These are phyloP conservation scores for Brachionus paranguensis DNA, from an alignment of 1,140 invertebrate genomes.

Conservation along the genomic window DNA sequence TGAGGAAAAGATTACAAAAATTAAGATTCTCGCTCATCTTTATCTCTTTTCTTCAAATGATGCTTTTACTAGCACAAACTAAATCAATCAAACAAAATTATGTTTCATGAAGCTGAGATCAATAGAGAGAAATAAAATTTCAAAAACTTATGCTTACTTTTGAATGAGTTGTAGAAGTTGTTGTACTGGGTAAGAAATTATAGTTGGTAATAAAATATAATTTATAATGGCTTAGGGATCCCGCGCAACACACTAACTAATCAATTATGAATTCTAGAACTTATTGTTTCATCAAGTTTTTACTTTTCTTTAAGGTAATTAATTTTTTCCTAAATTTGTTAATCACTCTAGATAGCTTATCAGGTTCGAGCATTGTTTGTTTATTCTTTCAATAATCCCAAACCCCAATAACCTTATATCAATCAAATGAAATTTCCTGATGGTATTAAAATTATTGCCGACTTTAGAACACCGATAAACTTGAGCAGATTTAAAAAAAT, in stretches of 20 bases:
- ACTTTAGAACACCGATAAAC: neutral
- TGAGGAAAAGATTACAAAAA: neutral
- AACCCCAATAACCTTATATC: neutral
- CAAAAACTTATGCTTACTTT: neutral
- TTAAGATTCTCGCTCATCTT: neutral
- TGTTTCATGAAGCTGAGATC: neutral
- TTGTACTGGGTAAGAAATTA: neutral
- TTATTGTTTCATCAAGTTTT: constrained; percentile 18
- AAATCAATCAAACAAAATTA: neutral
- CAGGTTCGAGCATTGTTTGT: neutral
- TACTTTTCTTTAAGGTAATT: neutral
- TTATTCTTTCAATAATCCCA: neutral
- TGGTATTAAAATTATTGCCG: neutral
- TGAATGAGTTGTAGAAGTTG: neutral
- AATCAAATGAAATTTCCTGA: constrained; percentile 2
- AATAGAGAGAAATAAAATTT: neutral
- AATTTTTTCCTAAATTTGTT: neutral
- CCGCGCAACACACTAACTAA: neutral
- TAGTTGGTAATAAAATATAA: neutral
- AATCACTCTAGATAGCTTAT: neutral
- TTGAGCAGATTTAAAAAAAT: neutral
- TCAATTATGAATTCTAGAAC: neutral
- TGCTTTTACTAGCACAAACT: neutral
- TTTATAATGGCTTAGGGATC: neutral
- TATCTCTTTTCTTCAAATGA: neutral